phyloP scores from a whole-genome alignment of 2,888 invertebrate species.

The Trachelus troglodyta region DNA sequence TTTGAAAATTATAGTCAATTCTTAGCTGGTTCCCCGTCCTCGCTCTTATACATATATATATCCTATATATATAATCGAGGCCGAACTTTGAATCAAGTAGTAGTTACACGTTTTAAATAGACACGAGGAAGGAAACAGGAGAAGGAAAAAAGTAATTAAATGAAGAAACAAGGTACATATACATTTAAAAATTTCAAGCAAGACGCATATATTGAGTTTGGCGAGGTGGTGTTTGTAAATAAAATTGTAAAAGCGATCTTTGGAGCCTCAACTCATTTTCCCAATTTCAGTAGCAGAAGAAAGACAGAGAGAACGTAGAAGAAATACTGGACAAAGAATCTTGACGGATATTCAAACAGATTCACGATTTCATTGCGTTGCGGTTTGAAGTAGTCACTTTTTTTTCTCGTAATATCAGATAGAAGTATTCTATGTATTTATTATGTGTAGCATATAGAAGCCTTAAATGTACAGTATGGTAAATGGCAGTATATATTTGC shows the following conservation, averaged over 20 bases:
- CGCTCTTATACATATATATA: slow-evolving; percentile 15
- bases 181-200: not conserved
- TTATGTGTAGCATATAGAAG: not conserved
- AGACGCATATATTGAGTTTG: slow-evolving; percentile 28
- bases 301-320: not conserved
- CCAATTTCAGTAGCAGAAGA: slow-evolving; percentile 15
- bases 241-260: slow-evolving; percentile 46
- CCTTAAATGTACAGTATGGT: not conserved
- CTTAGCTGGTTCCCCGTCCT: slow-evolving; percentile 30
- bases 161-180: not conserved
- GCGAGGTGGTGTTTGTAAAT: slow-evolving; percentile 54
- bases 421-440: not conserved
- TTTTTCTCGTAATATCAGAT: not conserved
- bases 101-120: slow-evolving; percentile 36
- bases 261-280: slow-evolving; percentile 29
- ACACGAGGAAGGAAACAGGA: slow-evolving; percentile 18
- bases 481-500: not conserved
- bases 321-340: not conserved
- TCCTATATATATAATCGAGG: slow-evolving; percentile 15
- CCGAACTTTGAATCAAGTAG: slow-evolving; percentile 33
- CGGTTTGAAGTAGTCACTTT: not conserved
- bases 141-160: not conserved
- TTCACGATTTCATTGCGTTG: too few species aligned
- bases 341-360: not conserved
- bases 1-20: slow-evolving; percentile 23